Evolutionary conservation across 2,113 vertebrate species (phyloP).

Genomic region (Campylomormyrus numenius): DNA sequence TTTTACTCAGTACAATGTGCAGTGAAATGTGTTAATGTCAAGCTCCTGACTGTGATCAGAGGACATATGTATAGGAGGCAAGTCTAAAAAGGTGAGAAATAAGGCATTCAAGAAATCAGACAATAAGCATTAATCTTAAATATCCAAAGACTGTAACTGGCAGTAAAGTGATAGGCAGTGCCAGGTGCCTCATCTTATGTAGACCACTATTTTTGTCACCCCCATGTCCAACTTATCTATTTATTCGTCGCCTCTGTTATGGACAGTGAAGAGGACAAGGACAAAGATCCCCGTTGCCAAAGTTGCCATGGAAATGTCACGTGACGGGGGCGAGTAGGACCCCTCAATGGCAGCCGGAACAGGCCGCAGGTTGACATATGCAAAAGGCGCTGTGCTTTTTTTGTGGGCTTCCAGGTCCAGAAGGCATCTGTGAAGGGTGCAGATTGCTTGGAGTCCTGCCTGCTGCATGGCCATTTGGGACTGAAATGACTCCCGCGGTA

Average conservation of each 20-base stretch:
- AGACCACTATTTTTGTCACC: not conserved
- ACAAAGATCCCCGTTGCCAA: not conserved
- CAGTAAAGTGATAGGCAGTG: not conserved
- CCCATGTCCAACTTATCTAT: not conserved
- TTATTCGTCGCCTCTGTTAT: not conserved
- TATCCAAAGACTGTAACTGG: not conserved
- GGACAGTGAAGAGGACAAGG: not conserved
- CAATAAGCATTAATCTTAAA: not conserved
- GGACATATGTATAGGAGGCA: not conserved
- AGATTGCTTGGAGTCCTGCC: not conserved
- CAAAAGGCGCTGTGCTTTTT: not conserved
- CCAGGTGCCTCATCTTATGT: not conserved
- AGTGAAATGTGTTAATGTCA: not conserved
- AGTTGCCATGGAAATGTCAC: not conserved
- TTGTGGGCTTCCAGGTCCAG: not conserved
- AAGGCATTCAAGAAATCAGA: not conserved
- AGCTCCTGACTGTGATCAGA: not conserved
- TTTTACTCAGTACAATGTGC: not conserved
- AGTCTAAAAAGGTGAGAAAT: not conserved
- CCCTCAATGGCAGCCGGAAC: not conserved
- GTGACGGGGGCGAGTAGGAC: not conserved
- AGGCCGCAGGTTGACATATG: not conserved
- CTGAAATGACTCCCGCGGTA: not conserved
- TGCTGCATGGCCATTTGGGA: conserved; percentile 12
- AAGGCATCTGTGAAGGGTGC: not conserved